Evolutionary conservation across 2,113 vertebrate species (phyloP), one percentile per base, ranked within the genome.

Genomic region (Plotosus lineatus): DNA sequence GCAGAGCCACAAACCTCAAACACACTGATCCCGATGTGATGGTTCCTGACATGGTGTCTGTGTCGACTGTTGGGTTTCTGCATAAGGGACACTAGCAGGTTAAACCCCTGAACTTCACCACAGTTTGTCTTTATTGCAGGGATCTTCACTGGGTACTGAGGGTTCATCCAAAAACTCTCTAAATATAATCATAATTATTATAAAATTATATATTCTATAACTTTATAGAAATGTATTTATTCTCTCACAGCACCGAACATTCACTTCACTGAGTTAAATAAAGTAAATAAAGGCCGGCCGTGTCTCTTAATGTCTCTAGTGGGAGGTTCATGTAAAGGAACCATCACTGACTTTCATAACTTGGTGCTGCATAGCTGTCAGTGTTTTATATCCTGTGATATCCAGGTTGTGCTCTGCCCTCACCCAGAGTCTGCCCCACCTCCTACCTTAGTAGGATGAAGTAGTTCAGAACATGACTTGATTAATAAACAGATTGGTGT

Each of bases 131-230:
- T 55, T 21, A 12, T 33, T 5, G 21, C 28, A 0, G 42, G 48
- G 28, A 92, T 65, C 42, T 74, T 84, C 31, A 93, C 15, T 3
- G 78, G 84, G 77, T 81, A 93, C 88, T 93, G 92, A 36, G 91
- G 92, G 82, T 93, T 93, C 17, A 77, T 93, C 91, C 91, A 89
- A 65, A 88, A 89, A 10, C 75, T 84, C 19, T 87, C 88, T 89
- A 36, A 75, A 85, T 46, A 56, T 4, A 63, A 3, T 48, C 23
- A 3, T 26, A 56, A 56, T 73, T 51, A 53, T 26, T 63, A 36
- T 42, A 46, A 2, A 1, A 69, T 28, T 72, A 17, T 21, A 78
- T 15, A 31, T 44, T 15, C 8, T 36, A 36, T 2, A 36, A 11
- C 17, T 38, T 21, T 40, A 3, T 21, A 1, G 5, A n/a, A 1